phyloP scores from a whole-genome alignment of 2,797 vertebrate species.

The Malacoraja senta region DNA sequence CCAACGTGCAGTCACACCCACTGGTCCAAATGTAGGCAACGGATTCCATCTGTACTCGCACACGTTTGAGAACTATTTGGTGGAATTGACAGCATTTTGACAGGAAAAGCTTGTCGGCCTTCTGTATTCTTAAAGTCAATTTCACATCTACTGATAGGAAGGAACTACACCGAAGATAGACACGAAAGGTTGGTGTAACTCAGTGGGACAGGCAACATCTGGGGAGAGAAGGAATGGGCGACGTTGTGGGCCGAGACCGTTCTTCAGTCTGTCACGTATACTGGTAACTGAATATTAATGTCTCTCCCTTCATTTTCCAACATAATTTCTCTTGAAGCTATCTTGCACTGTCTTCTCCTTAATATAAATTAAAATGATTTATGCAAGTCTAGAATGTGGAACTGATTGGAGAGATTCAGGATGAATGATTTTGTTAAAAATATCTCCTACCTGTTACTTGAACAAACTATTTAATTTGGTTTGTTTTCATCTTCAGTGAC shows the following conservation, averaged over 20 bases:
- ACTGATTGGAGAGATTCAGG: background rate
- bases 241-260: too few relatives aligned
- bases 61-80: background rate
- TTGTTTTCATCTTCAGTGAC: background rate
- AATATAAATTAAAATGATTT: background rate
- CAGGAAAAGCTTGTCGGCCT: background rate
- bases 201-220: too few relatives aligned
- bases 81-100: background rate
- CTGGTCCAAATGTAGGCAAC: too few relatives aligned
- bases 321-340: background rate
- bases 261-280: too few relatives aligned
- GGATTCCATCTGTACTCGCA: too few relatives aligned
- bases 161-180: too few relatives aligned
- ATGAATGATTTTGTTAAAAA: background rate
- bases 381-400: background rate
- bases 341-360: background rate
- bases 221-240: too few relatives aligned
- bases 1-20: too few relatives aligned
- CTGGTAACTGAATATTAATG: too few relatives aligned
- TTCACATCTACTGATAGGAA: too few relatives aligned
- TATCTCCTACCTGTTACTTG: background rate
- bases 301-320: background rate
- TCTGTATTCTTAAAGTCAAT: background rate
- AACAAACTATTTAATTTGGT: background rate
- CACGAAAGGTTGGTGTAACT: too few relatives aligned